Evolutionary conservation across 2,888 invertebrate genomes (phyloP), one percentile per base, ranked within the genome.

Genomic region (Drosophila parthenogenetica): DNA sequence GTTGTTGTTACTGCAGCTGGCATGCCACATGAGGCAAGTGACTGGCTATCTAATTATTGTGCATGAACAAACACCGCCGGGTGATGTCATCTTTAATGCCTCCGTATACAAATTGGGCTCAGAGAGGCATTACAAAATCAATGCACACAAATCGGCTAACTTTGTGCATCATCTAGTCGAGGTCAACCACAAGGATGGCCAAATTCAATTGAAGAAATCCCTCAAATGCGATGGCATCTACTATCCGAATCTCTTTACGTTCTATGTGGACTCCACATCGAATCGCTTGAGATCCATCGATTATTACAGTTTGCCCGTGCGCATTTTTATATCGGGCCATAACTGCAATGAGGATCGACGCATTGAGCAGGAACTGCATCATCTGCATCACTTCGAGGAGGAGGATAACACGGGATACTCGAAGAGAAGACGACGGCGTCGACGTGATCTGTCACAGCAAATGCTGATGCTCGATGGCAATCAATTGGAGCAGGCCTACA

Each of bases 261-360:
- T 97, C 90, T 96, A 97, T 92, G 95, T 97, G 69, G 97, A 97
- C 91, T 97, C 97, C 37, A 96, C 96, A 54, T 96, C 97, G 71
- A 96, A 95, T 83, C 93, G 96, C 59, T 93, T 96, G 71, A 94
- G 95, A 50, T 96, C 96, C 78, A 96, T 97, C 71, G 96, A 97
- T 90, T 97, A 96, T 90, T 96, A 96, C 89, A 96, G 97, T 87
- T 91, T 97, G 62, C 96, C 97, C 1, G 93, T 97, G 67, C 93
- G 97, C 73, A 94, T 97, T 58, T 93, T 96, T 77, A 95, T 97
- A 37, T 94, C 95, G 11, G 96, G 96, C 0, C 94, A 94, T 73
- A 94, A 94, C 80, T 96, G 96, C 84, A 95, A 94, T 60, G 93
- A 94, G 65, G 94, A 95, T 81, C 93, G 94, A 63, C 93, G 94